Percentiles rank a stretch among this genome's conserved stretches.
phyloP scores from a whole-genome alignment of 2,113 vertebrate genomes.

The Pogonocichla stellata region DNA sequence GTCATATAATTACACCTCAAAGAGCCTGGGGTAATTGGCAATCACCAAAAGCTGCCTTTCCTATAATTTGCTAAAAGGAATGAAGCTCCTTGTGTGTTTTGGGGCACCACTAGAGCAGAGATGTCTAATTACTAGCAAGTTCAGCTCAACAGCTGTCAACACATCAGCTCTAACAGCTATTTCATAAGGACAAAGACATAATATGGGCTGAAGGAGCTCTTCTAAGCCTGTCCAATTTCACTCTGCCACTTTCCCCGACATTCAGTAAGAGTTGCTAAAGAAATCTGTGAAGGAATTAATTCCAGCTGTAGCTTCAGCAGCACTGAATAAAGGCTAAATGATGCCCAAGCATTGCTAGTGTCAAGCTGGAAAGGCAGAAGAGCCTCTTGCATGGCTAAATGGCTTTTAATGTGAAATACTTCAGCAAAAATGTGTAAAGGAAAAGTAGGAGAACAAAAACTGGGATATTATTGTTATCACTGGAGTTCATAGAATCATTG shows the following conservation, averaged over 20 bases:
- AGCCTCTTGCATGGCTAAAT: not conserved
- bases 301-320: not conserved
- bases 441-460: not conserved
- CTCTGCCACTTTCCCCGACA: not conserved
- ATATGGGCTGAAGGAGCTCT: not conserved
- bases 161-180: not conserved
- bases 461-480: not conserved
- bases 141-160: slow-evolving; percentile 10
- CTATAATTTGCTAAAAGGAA: slow-evolving; percentile 2
- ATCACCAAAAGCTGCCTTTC: not conserved
- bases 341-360: not conserved
- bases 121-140: slow-evolving; percentile 9
- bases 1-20: not conserved
- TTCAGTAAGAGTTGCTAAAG: not conserved
- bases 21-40: not conserved
- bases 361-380: not conserved
- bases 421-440: not conserved
- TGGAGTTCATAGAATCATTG: not conserved
- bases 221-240: not conserved
- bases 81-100: not conserved
- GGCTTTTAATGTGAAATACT: not conserved
- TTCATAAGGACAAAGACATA: slow-evolving; percentile 9
- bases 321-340: not conserved
- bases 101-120: not conserved
- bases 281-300: not conserved